These are phyloP conservation scores for Timandra comae DNA, from an alignment of 2,888 invertebrate genomes.

Conservation along the genomic window DNA sequence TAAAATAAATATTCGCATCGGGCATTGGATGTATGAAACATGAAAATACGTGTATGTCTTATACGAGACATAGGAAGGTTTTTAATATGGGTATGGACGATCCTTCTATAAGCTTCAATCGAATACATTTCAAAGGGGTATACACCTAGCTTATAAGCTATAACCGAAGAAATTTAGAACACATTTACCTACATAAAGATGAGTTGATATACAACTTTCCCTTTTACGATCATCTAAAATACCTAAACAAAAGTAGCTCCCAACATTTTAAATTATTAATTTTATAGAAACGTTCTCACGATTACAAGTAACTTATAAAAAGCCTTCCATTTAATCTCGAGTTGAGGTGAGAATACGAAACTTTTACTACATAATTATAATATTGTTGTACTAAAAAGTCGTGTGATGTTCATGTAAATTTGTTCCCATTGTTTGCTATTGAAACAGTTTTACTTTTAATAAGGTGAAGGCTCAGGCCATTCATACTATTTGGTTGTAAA, in stretches of 20 bases:
- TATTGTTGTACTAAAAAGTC: conserved; percentile 14
- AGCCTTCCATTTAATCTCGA: conserved; percentile 4
- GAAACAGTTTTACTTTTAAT: conserved; percentile 17
- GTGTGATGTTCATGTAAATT: conserved; percentile 13
- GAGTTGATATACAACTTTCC: conserved; percentile 38
- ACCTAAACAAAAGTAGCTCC: conserved; percentile 35
- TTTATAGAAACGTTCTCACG: conserved; percentile 32
- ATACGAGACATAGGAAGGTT: too few relatives aligned
- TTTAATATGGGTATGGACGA: too few relatives aligned
- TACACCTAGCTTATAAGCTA: too few relatives aligned
- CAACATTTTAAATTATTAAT: conserved; percentile 36
- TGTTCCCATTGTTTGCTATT: conserved; percentile 9
- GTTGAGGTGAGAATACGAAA: conserved; percentile 17
- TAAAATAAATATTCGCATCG: too few relatives aligned
- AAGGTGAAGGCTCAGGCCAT: conserved; percentile 12
- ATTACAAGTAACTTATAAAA: conserved; percentile 22
- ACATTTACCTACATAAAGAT: conserved; percentile 11
- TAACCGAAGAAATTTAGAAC: too few relatives aligned
- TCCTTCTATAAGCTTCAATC: too few relatives aligned
- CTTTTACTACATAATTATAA: conserved; percentile 22
- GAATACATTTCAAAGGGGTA: too few relatives aligned
- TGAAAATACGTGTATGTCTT: too few relatives aligned
- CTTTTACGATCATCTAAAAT: conserved; percentile 43
- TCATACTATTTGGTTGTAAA: too few relatives aligned
- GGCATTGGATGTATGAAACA: too few relatives aligned